Conservation (phyloP, 2,113 vertebrate species). For the Rhinichthys klamathensis region DNA sequence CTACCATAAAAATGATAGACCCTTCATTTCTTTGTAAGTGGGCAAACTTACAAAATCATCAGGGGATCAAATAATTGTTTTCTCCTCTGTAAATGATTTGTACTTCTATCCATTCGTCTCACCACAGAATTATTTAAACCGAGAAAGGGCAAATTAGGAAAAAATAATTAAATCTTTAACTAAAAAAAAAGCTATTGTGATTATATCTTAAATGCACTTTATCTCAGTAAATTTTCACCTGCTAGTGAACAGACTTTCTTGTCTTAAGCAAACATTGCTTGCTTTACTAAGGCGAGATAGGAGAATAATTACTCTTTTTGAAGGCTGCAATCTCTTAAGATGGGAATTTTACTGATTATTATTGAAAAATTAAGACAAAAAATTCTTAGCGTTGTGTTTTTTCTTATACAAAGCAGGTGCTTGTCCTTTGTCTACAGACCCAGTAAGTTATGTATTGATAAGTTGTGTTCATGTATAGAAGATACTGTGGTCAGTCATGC, state of each 20-base stretch:
- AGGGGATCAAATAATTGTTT: no score
- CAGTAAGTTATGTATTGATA: conserved; percentile 72
- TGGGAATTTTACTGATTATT: conserved; percentile 1
- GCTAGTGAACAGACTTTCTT: conserved; percentile 45
- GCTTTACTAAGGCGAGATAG: not conserved
- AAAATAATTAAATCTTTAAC: not conserved
- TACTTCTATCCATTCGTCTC: not conserved
- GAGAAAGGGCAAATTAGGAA: not conserved
- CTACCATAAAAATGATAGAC: no score
- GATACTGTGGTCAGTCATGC: conserved; percentile 91
- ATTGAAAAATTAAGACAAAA: not conserved
- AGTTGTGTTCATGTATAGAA: conserved; percentile 73
- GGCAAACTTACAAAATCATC: no score
- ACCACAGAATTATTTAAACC: not conserved
- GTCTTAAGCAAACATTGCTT: conserved; percentile 53
- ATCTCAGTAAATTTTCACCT: conserved; percentile 22
- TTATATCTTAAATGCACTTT: not conserved
- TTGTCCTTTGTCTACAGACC: conserved; percentile 83
- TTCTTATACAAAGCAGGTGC: conserved; percentile 78
- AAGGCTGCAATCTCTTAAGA: conserved; percentile 38
- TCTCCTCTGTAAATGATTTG: not conserved
- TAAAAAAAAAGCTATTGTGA: not conserved
- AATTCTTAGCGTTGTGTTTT: not conserved
- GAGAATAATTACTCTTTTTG: conserved; percentile 24
- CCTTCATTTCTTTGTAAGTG: no score